Base-by-base conservation (phyloP, 2,113 vertebrate species). In the Lampris megalopsis region DNA sequence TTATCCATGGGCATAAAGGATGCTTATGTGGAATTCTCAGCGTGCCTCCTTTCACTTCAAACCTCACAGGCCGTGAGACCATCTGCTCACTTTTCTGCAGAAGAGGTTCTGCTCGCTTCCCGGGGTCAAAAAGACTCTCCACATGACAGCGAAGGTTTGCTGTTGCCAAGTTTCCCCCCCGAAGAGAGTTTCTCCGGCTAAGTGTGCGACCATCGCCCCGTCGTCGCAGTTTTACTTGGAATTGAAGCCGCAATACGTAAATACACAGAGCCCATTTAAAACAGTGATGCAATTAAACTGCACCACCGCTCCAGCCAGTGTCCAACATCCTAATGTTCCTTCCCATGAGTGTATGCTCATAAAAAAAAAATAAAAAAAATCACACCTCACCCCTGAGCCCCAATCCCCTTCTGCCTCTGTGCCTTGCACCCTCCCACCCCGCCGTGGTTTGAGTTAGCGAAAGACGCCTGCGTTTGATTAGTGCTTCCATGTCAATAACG, bases 401-500 rank as follows among this genome's bases (percentile, higher is more conserved):
- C 68, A 40, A 36, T 2, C 60, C 65, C 54, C 65, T 71, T 35
- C 35, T 49, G 24, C 6, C 24, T 53, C 43, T 45, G 43, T 52
- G 4, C 42, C 6, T 54, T 1, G 45, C 13, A 61, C 36, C 13
- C 10, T 35, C 13, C 10, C 41, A 10, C 11, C 54, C 6, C 36
- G 45, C 4, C 52, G 78, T 88, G 88, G 73, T 87, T 90, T 73
- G 70, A 81, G 54, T 89, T 86, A 88, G 62, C 59, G 63, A 74
- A 41, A 73, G 73, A 83, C 74, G 79, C 74, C 90, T 92, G 92
- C 69, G 71, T 87, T 85, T 90, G 81, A 94, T 94, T 92, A 92
- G 13, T 38, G 62, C 73, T 69, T 82, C 75, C 47, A 85, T 83
- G 86, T 87, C 86, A 92, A 91, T 89, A 78, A 83, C 36, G 76